Conservation (phyloP, 2,113 vertebrate genomes). For the Mormyrus lacerda region DNA sequence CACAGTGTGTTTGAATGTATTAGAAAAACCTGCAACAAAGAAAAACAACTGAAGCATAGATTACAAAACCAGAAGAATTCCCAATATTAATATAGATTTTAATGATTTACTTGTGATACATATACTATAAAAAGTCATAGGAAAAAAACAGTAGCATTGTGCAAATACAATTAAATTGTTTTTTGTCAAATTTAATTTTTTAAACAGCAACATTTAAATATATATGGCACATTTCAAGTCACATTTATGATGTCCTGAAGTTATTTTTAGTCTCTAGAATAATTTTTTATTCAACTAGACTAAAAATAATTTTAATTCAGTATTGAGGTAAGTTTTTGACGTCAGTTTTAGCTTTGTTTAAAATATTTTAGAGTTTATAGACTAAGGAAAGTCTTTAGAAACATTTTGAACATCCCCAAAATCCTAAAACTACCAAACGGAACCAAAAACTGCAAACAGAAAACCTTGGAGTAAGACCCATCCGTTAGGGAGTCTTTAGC, state of each 20-base stretch:
- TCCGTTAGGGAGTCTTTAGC: background rate
- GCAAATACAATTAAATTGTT: conserved; percentile 58
- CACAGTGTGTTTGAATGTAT: conserved; percentile 44
- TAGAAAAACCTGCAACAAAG: conserved; percentile 66
- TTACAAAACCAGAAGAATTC: conserved; percentile 69
- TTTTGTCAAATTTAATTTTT: conserved; percentile 44
- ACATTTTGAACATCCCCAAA: background rate
- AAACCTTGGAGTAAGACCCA: background rate
- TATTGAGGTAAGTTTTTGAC: conserved; percentile 26
- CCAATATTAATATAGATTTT: conserved; percentile 60
- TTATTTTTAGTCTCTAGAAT: conserved; percentile 19
- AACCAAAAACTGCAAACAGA: background rate
- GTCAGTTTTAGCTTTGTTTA: background rate
- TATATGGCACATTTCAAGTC: conserved; percentile 73
- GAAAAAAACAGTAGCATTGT: conserved; percentile 85
- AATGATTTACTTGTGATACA: conserved; percentile 78
- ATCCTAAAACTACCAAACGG: background rate
- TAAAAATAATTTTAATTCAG: conserved; percentile 22
- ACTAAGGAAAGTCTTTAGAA: background rate
- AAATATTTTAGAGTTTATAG: background rate
- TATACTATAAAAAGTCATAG: conserved; percentile 92
- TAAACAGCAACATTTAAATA: conserved; percentile 50
- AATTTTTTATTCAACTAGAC: conserved; percentile 15
- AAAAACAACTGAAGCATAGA: conserved; percentile 54
- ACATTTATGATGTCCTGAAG: conserved; percentile 32